Base-by-base conservation (phyloP, 2,113 vertebrate species). In the Perca fluviatilis region DNA sequence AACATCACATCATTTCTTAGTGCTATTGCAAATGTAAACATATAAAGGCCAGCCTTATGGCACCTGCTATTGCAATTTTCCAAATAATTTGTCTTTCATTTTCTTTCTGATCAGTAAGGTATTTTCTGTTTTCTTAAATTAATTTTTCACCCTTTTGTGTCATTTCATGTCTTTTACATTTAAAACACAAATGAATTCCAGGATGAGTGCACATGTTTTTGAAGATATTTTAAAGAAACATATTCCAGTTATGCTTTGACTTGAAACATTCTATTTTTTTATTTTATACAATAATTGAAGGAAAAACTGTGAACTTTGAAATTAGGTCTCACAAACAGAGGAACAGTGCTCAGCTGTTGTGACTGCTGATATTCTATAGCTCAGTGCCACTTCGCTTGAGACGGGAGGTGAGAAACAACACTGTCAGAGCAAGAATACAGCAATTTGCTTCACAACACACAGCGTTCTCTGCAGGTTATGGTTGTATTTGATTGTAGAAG, bases 401-500 rank as follows among this genome's bases (percentile, higher is more conserved):
- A 70, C 21, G 11, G 61, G 58, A 43, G 40, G 21, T 66, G 43
- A 60, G 16, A 50, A 50, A 60, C 46, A 30, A 74, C 49, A 68
- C 40, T 16, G 56, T 77, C 76, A 77, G 40, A 57, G 46, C 40
- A 10, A 33, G 21, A 80, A 84, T 53, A 74, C 77, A 77, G 8
- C 11, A 10, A 30, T 70, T 46, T 50, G 4, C 61, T 7, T 18
- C 61, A 18, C 66, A 60, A 30, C 30, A 56, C 62, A 65, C 54
- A 11, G 15, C 36, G 49, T 6, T 36, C 49, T 66, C 0, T 21
- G 66, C 68, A 60, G 76, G 15, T 75, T 65, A 14, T 86, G 75
- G 70, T 86, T 77, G 63, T 40, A 57, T 83, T 60, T 80, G 80
- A 77, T 84, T n/a, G 14, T 14, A 50, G 60, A 47, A 53, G 30